phyloP scores from a whole-genome alignment of 2,113 vertebrate genomes.

The Cathartes aura region DNA sequence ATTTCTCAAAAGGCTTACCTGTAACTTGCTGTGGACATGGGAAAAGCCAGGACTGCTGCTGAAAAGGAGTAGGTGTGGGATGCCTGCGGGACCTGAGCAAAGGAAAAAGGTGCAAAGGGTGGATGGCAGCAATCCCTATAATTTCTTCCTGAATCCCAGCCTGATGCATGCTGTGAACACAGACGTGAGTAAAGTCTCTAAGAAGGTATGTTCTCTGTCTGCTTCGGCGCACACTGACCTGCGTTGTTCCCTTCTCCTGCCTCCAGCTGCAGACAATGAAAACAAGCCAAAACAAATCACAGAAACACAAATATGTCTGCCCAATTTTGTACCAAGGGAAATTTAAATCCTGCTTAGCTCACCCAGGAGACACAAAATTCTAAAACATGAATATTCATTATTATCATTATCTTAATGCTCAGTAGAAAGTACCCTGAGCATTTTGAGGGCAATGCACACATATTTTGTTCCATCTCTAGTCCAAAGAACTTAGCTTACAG shows the following conservation, averaged over 20 bases:
- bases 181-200: fast-evolving
- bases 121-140: not conserved
- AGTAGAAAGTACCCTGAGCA: not conserved
- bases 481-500: not conserved
- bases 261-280: not conserved
- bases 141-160: not conserved
- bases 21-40: too few relatives aligned
- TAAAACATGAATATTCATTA: not conserved
- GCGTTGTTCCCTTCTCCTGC: not conserved
- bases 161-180: not conserved
- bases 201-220: not conserved
- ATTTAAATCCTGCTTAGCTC: not conserved
- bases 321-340: not conserved
- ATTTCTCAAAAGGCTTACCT: not conserved
- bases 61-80: not conserved
- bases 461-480: not conserved
- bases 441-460: not conserved
- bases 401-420: not conserved
- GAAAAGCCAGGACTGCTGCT: not conserved
- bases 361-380: not conserved
- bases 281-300: not conserved
- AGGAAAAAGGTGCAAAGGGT: not conserved
- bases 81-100: not conserved
- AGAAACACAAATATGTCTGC: not conserved
- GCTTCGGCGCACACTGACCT: fast-evolving